These are phyloP conservation scores for Vombatus ursinus DNA, from an alignment of 2,113 vertebrate genomes.

Conservation along the genomic window DNA sequence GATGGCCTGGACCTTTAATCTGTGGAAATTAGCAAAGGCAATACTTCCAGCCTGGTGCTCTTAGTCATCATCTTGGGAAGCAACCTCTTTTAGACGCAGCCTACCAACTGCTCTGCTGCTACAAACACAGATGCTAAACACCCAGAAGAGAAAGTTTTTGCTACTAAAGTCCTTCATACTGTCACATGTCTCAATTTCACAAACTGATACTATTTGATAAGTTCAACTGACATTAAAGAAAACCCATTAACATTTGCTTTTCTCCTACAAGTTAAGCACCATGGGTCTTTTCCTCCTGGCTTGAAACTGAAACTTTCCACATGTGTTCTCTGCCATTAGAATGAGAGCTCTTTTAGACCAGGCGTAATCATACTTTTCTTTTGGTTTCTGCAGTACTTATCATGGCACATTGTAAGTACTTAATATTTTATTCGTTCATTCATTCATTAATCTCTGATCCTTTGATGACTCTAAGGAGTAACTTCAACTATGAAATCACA, in stretches of 20 bases:
- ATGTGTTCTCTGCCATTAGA: background rate
- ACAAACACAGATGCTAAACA: background rate
- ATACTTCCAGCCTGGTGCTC: too few species aligned
- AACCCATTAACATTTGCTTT: background rate
- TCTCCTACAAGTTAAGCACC: background rate
- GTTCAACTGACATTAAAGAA: background rate
- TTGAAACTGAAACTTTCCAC: background rate
- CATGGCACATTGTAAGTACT: background rate
- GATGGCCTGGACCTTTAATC: background rate
- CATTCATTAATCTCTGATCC: background rate
- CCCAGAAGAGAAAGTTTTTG: background rate
- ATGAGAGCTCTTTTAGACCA: background rate
- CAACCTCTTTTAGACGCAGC: background rate
- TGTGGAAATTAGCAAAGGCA: too few species aligned
- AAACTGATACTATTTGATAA: background rate
- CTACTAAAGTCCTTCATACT: background rate
- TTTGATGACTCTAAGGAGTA: background rate
- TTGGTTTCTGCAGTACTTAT: background rate
- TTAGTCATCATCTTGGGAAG: background rate
- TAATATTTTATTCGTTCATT: background rate
- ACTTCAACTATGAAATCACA: background rate
- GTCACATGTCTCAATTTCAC: background rate
- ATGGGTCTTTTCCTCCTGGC: background rate
- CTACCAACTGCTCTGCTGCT: background rate
- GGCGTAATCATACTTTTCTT: background rate